phyloP scores from a whole-genome alignment of 2,113 vertebrate species.

The Melierax canorus region DNA sequence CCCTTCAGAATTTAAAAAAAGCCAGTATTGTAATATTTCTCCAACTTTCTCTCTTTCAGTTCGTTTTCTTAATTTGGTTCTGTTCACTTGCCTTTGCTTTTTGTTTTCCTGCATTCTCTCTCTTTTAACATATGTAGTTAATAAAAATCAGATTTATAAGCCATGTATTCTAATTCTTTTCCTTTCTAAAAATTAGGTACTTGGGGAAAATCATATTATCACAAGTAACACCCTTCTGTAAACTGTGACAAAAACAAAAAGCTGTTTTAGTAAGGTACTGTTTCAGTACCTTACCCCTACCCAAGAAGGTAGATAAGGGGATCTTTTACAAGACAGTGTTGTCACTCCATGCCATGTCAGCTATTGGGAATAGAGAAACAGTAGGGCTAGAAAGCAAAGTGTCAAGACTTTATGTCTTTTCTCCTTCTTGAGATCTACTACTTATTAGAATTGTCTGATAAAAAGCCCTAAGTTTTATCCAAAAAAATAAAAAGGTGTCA shows the following conservation, averaged over 20 bases:
- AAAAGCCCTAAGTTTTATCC: background rate
- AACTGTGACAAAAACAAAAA: background rate
- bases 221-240: background rate
- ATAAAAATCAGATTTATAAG: background rate
- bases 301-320: background rate
- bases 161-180: background rate
- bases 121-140: background rate
- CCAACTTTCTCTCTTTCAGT: background rate
- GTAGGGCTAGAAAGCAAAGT: background rate
- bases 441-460: background rate
- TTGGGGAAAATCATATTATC: background rate
- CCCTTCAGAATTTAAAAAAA: background rate
- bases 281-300: background rate
- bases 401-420: background rate
- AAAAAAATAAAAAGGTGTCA: background rate
- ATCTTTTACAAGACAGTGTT: conserved; percentile 7
- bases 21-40: background rate
- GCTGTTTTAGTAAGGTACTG: background rate
- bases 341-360: background rate
- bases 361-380: background rate
- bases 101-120: background rate
- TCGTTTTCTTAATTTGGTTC: background rate
- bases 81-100: background rate
- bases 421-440: background rate
- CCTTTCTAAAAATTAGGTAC: background rate